These are phyloP conservation scores for Pollimyrus isidori DNA, from an alignment of 2,113 vertebrate genomes.

Conservation along the genomic window DNA sequence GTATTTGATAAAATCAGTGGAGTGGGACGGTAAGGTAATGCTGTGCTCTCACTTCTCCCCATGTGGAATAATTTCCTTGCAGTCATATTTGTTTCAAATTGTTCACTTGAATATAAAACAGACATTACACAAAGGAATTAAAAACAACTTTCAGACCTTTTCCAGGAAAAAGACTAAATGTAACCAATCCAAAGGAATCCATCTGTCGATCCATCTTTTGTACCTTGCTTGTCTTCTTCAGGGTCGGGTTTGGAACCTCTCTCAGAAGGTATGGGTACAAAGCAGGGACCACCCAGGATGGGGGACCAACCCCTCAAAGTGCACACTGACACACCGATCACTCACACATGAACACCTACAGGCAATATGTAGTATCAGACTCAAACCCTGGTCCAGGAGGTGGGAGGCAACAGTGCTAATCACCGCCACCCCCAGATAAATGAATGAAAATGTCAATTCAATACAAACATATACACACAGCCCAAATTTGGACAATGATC, in stretches of 20 bases:
- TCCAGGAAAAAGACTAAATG: not conserved
- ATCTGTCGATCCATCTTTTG: not conserved
- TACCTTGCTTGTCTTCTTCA: not conserved
- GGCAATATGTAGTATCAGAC: not conserved
- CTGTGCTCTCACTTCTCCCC: not conserved
- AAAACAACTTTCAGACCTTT: not conserved
- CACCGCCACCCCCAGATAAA: not conserved
- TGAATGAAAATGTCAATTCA: not conserved
- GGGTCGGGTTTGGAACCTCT: not conserved
- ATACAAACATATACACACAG: slow-evolving; percentile 4
- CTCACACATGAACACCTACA: not conserved
- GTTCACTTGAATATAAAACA: not conserved
- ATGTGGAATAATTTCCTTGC: not conserved
- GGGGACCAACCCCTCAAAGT: not conserved
- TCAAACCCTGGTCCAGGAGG: not conserved
- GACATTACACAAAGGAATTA: not conserved
- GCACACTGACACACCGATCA: no score
- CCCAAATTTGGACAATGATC: not conserved
- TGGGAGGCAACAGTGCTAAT: not conserved
- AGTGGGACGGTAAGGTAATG: not conserved
- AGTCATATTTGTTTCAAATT: not conserved
- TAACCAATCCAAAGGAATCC: not conserved
- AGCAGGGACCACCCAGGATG: not conserved
- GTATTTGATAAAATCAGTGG: not conserved
- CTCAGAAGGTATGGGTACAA: not conserved